Conservation (phyloP, 2,797 vertebrate species). For the Hephaestus fuliginosus region DNA sequence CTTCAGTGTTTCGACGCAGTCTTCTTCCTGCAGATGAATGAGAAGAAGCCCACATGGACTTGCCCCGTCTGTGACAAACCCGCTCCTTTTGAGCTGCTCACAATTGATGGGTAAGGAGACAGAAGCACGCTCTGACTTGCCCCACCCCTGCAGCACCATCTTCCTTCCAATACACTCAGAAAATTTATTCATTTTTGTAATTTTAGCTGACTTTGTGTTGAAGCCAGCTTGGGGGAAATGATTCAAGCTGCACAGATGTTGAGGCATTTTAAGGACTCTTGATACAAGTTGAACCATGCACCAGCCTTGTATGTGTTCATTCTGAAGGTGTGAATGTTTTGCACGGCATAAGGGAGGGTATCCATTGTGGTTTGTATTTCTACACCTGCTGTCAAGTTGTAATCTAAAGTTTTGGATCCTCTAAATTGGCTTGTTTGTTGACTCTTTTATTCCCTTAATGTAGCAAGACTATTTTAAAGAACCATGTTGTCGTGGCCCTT, state of each 20-base stretch:
- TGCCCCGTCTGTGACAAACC: slow-evolving; percentile 99
- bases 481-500: background rate
- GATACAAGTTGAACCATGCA: slow-evolving; percentile 31
- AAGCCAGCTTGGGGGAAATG: background rate
- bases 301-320: background rate
- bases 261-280: slow-evolving; percentile 6
- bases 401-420: background rate
- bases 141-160: background rate
- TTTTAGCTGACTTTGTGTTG: slow-evolving; percentile 7
- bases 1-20: slow-evolving; percentile 99
- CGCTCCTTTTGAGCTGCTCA: slow-evolving; percentile 96
- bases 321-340: slow-evolving; percentile 10
- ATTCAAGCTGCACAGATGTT: slow-evolving; percentile 14
- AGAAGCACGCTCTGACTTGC: slow-evolving; percentile 28
- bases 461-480: background rate
- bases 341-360: background rate
- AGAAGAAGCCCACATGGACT: slow-evolving; percentile 99
- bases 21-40: slow-evolving; percentile 99
- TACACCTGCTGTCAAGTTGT: background rate
- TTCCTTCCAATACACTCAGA: slow-evolving; percentile 12
- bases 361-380: slow-evolving; percentile 9
- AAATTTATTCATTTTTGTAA: slow-evolving; percentile 1
- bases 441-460: background rate
- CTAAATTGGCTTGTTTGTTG: slow-evolving; percentile 15
- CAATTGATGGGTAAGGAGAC: slow-evolving; percentile 93